These are phyloP conservation scores for Lonchura striata DNA, from an alignment of 2,113 vertebrate genomes.

Conservation along the genomic window DNA sequence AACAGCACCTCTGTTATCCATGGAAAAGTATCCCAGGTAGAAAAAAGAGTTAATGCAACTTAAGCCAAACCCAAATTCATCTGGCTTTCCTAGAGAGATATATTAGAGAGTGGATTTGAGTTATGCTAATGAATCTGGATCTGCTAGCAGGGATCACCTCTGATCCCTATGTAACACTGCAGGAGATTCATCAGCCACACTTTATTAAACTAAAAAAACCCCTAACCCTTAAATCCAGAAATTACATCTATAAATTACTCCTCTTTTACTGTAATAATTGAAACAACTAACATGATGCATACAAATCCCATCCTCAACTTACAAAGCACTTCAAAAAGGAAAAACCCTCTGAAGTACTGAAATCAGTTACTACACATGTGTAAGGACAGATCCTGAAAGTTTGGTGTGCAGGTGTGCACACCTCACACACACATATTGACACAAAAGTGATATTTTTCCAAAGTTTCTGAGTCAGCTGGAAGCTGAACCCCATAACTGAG, in stretches of 20 bases:
- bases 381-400: neutral
- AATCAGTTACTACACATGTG: neutral
- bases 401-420: neutral
- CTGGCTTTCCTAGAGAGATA: constrained; percentile 43
- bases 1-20: neutral
- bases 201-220: neutral
- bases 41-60: neutral
- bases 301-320: neutral
- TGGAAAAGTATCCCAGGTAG: neutral
- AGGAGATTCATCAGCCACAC: constrained; percentile 54
- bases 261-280: constrained; percentile 12
- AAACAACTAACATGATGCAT: neutral
- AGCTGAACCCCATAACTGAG: neutral
- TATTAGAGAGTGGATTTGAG: constrained; percentile 48
- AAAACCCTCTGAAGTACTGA: neutral
- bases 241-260: constrained; percentile 26
- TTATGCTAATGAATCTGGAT: constrained; percentile 62
- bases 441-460: neutral
- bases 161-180: constrained; percentile 40
- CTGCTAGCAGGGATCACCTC: constrained; percentile 60
- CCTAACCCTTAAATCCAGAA: constrained; percentile 12
- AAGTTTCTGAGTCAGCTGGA: neutral
- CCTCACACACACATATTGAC: neutral
- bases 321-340: neutral
- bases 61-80: neutral